Conservation (phyloP, 2,113 vertebrate species). For the Romanogobio albipinnatus region DNA sequence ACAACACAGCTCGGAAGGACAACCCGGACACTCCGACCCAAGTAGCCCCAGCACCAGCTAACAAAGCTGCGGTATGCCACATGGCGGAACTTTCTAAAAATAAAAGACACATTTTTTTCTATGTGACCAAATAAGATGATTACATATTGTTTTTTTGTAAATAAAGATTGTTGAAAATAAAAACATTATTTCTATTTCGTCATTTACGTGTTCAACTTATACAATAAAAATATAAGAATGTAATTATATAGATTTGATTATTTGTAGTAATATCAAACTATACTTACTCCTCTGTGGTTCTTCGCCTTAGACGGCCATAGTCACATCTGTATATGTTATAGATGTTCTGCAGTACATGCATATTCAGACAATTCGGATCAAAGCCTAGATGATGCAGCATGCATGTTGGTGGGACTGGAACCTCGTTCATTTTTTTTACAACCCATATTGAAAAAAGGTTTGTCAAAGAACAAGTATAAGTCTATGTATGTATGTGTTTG, state of each 20-base stretch:
- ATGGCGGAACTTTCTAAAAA: neutral
- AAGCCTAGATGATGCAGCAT: neutral
- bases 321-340: neutral
- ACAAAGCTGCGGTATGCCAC: slow-evolving; percentile 2
- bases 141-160: neutral
- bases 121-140: neutral
- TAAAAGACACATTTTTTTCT: neutral
- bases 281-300: neutral
- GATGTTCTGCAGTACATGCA: neutral
- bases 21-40: neutral
- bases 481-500: too few species aligned
- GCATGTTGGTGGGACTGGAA: neutral
- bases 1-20: neutral
- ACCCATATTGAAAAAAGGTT: neutral
- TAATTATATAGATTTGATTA: too few species aligned
- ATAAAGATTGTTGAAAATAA: neutral
- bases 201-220: neutral
- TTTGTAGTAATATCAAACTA: neutral
- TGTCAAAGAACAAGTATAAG: too few species aligned
- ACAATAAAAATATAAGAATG: too few species aligned
- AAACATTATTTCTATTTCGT: neutral
- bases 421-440: neutral
- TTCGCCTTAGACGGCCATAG: neutral
- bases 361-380: neutral
- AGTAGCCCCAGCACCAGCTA: slow-evolving; percentile 11